Base-by-base conservation (phyloP, 2,888 invertebrate genomes). In the Blera fallax region DNA sequence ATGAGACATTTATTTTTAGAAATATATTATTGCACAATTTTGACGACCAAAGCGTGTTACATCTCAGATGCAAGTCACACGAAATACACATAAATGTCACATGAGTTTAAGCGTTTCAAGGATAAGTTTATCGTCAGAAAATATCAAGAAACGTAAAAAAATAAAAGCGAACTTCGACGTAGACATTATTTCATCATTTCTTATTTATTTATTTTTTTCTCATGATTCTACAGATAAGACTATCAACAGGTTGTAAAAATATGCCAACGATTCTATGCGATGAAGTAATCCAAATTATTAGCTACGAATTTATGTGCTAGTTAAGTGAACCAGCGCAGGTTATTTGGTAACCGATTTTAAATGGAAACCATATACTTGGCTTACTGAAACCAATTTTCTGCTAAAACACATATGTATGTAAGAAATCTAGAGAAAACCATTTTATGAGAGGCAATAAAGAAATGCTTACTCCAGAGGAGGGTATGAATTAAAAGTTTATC, bases 181-280 rank as follows among this genome's bases (percentile, higher is more conserved):
- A 4, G 24, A 24, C 2, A 3, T 3, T 24, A 24, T 24, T 24
- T 24, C 4, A 4, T 24, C 4, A n/a, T 24, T 3, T 18, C 29
- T 45, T 50, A 8, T 64, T 48, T 29, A 11, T 29, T 10, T 24
- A 14, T 32, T 56, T 56, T 2, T 56, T 40, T 67, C 21, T 52
- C 16, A 6, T 29, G 52, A 5, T 72, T 58, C 54, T 27, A 7
- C 16, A 73, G 60, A 60, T 60, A 50, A 60, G 37, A 29, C 37
- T 50, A 50, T 29, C 50, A 52, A 50, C 52, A 52, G 52, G 73
- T 73, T 62, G 62, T 73, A 40, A 50, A 72, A 52, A 48, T 52
- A 14, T 40, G n/a, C 62, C 43, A 73, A 64, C 62, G 14, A 32
- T 29, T 64, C 37, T 14, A n/a, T 18, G 0, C 60, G 32, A 73